Evolutionary conservation across 2,888 invertebrate genomes (phyloP).

Genomic region (Sepiola atlantica): DNA sequence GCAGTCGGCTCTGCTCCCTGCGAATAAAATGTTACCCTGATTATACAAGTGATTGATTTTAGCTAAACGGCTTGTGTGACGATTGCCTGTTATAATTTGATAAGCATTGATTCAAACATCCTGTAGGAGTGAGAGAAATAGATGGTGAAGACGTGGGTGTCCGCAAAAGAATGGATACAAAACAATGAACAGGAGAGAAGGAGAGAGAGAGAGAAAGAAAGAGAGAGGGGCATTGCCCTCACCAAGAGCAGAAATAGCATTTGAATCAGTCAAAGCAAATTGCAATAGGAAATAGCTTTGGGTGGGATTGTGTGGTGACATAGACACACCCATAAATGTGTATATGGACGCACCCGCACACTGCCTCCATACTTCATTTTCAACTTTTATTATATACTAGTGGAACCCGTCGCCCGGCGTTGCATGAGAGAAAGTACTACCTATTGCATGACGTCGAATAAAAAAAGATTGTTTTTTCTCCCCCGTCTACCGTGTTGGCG

Average conservation of each 20-base stretch:
- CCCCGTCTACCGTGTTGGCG: too few species aligned
- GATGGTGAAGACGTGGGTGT: background rate
- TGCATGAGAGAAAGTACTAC: too few species aligned
- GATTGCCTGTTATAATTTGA: slow-evolving; percentile 22
- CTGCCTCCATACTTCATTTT: background rate
- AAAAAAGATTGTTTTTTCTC: too few species aligned
- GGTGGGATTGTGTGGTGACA: background rate
- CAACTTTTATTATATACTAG: background rate
- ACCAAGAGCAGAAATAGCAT: background rate
- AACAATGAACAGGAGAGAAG: background rate
- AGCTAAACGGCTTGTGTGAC: background rate
- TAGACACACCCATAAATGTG: background rate
- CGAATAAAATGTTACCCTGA: background rate
- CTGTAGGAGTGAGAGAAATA: background rate
- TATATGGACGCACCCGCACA: background rate
- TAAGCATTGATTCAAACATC: slow-evolving; percentile 32
- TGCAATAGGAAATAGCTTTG: background rate
- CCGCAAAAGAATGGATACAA: background rate
- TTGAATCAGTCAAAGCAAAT: slow-evolving; percentile 19
- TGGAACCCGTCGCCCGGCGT: too few species aligned
- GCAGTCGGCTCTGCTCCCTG: background rate
- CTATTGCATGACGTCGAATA: too few species aligned
- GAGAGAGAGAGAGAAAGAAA: too few species aligned
- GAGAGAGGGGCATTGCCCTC: background rate
- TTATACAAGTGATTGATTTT: slow-evolving; percentile 20